Evolutionary conservation across 2,113 vertebrate genomes (phyloP).

Genomic region (Passerina amoena): DNA sequence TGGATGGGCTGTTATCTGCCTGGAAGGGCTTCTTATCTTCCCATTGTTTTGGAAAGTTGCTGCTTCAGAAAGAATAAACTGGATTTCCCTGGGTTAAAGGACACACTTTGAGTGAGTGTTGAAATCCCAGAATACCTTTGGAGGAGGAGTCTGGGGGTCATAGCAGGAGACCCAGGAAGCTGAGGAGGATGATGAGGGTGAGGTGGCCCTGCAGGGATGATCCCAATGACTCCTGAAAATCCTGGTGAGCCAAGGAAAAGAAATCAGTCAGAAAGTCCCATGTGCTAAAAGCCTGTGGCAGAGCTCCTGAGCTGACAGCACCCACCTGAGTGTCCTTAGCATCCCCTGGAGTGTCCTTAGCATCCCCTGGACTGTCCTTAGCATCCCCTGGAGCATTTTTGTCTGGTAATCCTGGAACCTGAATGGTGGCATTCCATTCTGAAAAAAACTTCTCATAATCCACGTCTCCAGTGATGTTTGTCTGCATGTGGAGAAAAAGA

Average conservation of each 20-base stretch:
- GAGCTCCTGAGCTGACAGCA: no score
- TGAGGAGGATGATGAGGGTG: not conserved
- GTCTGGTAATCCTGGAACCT: accelerated
- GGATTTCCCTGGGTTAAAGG: not conserved
- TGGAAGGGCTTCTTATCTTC: not conserved
- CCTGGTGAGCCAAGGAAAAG: not conserved
- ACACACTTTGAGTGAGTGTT: not conserved
- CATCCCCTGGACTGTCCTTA: no score
- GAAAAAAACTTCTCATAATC: not conserved
- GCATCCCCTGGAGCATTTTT: not conserved
- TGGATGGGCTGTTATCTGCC: not conserved
- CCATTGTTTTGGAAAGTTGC: not conserved
- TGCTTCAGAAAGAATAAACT: not conserved
- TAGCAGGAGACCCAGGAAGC: conserved; percentile 19
- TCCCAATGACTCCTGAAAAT: not conserved
- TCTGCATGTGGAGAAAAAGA: not conserved
- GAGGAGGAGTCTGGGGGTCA: not conserved
- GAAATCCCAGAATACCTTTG: not conserved
- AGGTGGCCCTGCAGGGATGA: not conserved
- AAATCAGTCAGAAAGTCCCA: not conserved
- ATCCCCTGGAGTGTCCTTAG: accelerated
- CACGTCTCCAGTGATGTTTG: accelerated
- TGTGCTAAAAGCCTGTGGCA: not conserved
- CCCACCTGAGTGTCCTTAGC: accelerated
- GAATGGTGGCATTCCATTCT: no score